phyloP scores from a whole-genome alignment of 2,797 vertebrate species.

The Graptemys geographica region DNA sequence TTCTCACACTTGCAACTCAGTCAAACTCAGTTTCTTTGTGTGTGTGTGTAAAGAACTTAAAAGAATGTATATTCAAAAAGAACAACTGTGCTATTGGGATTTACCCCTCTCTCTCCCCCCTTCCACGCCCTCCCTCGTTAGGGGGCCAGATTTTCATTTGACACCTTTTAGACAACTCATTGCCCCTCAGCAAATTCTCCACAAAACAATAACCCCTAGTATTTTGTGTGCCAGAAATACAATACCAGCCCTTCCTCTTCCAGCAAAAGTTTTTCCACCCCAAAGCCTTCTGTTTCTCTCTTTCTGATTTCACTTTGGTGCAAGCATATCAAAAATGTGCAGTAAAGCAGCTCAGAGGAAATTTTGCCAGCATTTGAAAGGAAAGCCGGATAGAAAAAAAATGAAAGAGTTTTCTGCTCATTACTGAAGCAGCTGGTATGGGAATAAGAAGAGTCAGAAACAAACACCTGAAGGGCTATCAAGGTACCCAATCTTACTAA shows the following conservation, averaged over 20 bases:
- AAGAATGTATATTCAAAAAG: background rate
- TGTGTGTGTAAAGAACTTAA: background rate
- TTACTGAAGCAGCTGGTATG: background rate
- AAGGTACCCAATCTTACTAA: constrained; percentile 22
- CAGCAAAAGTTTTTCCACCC: background rate
- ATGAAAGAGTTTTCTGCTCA: background rate
- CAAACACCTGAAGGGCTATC: constrained; percentile 54
- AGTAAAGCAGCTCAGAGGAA: background rate
- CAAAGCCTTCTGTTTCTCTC: constrained; percentile 24
- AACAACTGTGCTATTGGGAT: background rate
- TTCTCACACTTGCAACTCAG: background rate
- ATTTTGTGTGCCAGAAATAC: constrained; percentile 20
- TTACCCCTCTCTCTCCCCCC: background rate
- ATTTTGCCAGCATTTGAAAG: constrained; percentile 33
- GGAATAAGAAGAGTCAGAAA: constrained; percentile 22
- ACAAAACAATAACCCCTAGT: background rate
- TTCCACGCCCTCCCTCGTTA: background rate
- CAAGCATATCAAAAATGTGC: constrained; percentile 28
- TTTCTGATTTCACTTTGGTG: constrained; percentile 31
- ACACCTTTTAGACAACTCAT: background rate
- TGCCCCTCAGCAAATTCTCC: background rate
- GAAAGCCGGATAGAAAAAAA: background rate
- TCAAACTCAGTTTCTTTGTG: background rate
- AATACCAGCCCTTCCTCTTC: background rate
- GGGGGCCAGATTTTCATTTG: background rate